Evolutionary conservation across 2,113 vertebrate species (phyloP), one percentile per base, ranked within the genome.

Genomic region (Scatophagus argus): DNA sequence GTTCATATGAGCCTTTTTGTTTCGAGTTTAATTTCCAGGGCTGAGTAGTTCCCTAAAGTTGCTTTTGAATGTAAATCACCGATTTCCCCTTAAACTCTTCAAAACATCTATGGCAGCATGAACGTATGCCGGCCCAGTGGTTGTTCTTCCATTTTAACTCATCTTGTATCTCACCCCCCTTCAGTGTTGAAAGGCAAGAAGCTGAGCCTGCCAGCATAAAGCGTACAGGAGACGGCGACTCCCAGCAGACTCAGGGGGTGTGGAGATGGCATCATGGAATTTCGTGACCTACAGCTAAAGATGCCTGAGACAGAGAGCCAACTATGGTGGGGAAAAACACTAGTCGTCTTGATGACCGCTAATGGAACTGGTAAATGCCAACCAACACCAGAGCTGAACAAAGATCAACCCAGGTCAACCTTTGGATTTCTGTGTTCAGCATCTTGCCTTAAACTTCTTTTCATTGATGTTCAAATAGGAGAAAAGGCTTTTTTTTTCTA

Each of bases 111-210:
- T n/a, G 16, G 39, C 41, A 63, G 23, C 1, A 47, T 46, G 31
- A 49, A 43, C 21, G n/a, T 2, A 17, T 2, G 7, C 11, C 21
- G 0, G 6, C 3, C 11, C 23, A 5, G 25, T 25, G n/a, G 59
- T 27, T 23, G 4, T 58, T 76, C 27, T 65, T 29, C 9, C 16
- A 10, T 38, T 12, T 17, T 68, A 2, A 65, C 43, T 79, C 10
- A 51, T 19, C 34, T 70, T 73, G 13, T 38, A 0, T 55, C 6
- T 39, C 27, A 12, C 2, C 17, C 61, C 55, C 55, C n/a, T n/a
- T 55, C 90, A 99, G 98, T 99, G 79, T 96, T 99, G 93, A 99
- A 99, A 94, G 98, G 98, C 93, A 99, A 99, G 97, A 99, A 99
- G 93, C 95, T 99, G 91, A 99, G 98, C 94, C 97, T 99, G 92